Conservation (phyloP, 1,140 invertebrate species). For the Euura lappo region DNA sequence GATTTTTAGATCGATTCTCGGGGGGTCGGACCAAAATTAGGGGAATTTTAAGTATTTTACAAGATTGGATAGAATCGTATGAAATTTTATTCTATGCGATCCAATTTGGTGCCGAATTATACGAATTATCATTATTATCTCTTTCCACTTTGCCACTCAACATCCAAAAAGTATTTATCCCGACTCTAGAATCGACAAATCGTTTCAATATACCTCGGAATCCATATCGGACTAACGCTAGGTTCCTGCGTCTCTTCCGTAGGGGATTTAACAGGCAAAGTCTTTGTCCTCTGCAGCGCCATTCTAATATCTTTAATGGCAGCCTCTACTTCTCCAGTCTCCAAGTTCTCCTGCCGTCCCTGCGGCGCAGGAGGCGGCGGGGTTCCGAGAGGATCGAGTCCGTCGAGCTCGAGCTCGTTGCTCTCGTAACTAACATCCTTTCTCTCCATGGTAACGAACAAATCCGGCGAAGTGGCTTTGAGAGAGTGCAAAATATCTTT, state of each 20-base stretch:
- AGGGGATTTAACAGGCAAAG: conserved; percentile 64
- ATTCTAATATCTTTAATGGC: conserved; percentile 83
- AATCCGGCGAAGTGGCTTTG: conserved; percentile 55
- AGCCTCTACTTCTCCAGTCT: conserved; percentile 68
- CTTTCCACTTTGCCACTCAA: too few species aligned
- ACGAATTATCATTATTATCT: too few species aligned
- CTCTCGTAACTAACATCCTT: conserved; percentile 54
- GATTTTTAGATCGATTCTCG: too few species aligned
- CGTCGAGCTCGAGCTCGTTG: conserved; percentile 65
- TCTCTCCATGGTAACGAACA: conserved; percentile 60
- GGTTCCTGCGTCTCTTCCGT: conserved; percentile 53
- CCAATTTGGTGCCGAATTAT: too few species aligned
- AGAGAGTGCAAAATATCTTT: conserved; percentile 53
- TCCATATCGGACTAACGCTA: conserved; percentile 68
- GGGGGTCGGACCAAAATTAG: too few species aligned
- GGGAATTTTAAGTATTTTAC: too few species aligned
- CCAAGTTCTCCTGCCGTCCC: conserved; percentile 53
- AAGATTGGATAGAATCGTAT: too few species aligned
- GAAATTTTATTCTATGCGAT: too few species aligned
- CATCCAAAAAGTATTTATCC: too few species aligned
- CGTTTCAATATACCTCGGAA: conserved; percentile 63
- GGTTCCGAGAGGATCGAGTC: conserved; percentile 70
- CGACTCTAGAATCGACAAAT: too few species aligned
- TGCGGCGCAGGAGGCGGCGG: conserved; percentile 74
- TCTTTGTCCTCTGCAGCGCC: conserved; percentile 78